Evolutionary conservation across 2,888 invertebrate genomes (phyloP).

Genomic region (Noctuana brunneofusca): DNA sequence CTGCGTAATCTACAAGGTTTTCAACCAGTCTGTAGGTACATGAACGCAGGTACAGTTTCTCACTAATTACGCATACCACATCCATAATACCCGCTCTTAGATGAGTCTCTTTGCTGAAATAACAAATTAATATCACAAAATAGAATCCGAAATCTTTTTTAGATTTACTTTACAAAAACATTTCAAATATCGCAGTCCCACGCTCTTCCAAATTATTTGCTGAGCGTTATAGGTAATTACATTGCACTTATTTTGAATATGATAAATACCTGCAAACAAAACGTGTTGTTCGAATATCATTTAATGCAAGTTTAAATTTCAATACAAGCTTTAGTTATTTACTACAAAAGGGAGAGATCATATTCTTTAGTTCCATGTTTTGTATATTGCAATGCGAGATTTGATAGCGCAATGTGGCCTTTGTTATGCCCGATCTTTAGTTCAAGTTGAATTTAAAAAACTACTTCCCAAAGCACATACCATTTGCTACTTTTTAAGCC

Average conservation of each 20-base stretch:
- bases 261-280: too few relatives aligned
- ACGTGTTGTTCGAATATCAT: too few relatives aligned
- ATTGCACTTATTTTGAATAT: too few relatives aligned
- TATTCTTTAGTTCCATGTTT: background rate
- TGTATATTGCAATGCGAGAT: background rate
- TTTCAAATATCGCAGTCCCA: too few relatives aligned
- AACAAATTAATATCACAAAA: background rate
- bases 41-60: background rate
- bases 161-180: background rate
- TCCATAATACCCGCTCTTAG: background rate
- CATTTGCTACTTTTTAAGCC: too few relatives aligned
- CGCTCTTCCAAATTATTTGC: too few relatives aligned
- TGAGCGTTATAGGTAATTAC: too few relatives aligned
- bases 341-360: background rate
- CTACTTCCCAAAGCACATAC: background rate
- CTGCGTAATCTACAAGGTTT: conserved; percentile 1
- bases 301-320: too few relatives aligned
- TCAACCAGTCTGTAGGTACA: background rate
- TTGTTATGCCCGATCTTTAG: background rate
- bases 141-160: background rate
- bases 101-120: background rate
- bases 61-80: conserved; percentile 8
- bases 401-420: background rate
- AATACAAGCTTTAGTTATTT: background rate
- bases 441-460: background rate